A percentile compares a stretch with the other conserved stretches of the same genome.
These are phyloP conservation scores for Brachynemurus nebulosus DNA, from an alignment of 2,888 invertebrate species.

Conservation along the genomic window DNA sequence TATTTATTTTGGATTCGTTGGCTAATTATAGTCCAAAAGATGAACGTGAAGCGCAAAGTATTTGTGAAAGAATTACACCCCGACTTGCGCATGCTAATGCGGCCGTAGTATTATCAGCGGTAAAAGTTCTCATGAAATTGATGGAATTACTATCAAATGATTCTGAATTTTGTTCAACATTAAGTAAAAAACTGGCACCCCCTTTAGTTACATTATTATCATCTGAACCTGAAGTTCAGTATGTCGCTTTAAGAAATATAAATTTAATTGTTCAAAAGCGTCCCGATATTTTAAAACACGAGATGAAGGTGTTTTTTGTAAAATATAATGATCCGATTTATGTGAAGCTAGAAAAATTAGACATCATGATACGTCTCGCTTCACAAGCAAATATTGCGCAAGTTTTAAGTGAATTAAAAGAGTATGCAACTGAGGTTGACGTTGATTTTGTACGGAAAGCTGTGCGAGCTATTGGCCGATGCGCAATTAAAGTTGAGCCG, in stretches of 20 bases:
- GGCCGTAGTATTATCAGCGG: constrained; percentile 95
- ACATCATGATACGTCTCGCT: constrained; percentile 98
- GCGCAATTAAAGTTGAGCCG: constrained; percentile 95
- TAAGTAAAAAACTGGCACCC: constrained; percentile 97
- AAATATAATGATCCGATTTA: constrained; percentile 99
- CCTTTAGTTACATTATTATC: constrained; percentile 94
- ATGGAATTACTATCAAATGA: constrained; percentile 94
- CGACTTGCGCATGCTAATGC: constrained; percentile 97
- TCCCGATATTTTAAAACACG: constrained; percentile 96
- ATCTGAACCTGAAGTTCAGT: constrained; percentile 98
- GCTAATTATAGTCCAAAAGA: constrained; percentile 96
- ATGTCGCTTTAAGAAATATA: constrained; percentile 95
- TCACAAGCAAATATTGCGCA: constrained; percentile 97
- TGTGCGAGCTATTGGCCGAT: constrained; percentile 94
- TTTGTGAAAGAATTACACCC: constrained; percentile 95
- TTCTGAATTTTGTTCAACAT: constrained; percentile 82
- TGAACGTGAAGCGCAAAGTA: constrained; percentile 95
- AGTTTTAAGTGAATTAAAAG: constrained; percentile 94
- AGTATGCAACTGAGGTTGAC: constrained; percentile 98
- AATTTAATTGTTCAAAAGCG: constrained; percentile 98
- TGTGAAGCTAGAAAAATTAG: constrained; percentile 95
- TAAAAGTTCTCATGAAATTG: constrained; percentile 96
- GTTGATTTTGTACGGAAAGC: constrained; percentile 99
- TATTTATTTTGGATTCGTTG: constrained; percentile 93
- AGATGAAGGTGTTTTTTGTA: constrained; percentile 99